These are phyloP conservation scores for Plusia festucae DNA, from an alignment of 2,888 invertebrate species.

Conservation along the genomic window DNA sequence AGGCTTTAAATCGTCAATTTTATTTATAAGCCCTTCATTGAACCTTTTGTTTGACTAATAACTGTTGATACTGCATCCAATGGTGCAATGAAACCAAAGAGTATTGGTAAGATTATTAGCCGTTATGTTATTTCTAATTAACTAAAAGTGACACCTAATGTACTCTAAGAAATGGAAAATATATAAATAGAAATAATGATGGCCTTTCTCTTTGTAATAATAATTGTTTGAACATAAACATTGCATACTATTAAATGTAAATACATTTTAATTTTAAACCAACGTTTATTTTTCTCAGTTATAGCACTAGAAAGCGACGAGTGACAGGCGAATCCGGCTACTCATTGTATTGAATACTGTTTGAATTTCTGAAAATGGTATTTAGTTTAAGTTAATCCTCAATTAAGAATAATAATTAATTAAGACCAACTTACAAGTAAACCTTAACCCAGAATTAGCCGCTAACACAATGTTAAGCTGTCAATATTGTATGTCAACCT, in stretches of 20 bases:
- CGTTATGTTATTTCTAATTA: slow-evolving; percentile 25
- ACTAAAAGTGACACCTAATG: neutral
- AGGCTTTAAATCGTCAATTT: neutral
- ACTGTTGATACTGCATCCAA: neutral
- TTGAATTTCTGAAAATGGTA: no score
- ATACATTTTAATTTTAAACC: neutral
- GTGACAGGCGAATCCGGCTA: neutral
- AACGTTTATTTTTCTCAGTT: neutral
- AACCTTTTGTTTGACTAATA: neutral
- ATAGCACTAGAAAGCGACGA: neutral
- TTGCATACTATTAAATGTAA: neutral
- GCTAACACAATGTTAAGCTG: no score
- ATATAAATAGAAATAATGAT: slow-evolving; percentile 17
- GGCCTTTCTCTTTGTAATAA: slow-evolving; percentile 38
- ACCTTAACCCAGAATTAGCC: no score
- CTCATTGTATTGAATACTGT: no score
- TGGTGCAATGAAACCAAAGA: slow-evolving; percentile 7
- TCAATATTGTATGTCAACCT: no score
- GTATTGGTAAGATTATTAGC: neutral
- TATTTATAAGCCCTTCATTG: neutral
- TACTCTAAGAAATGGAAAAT: slow-evolving; percentile 32
- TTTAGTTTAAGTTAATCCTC: no score
- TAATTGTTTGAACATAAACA: neutral
- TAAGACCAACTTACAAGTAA: no score
- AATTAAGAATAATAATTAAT: no score